These are phyloP conservation scores for Arctia plantaginis DNA, from an alignment of 2,888 invertebrate species.

Conservation along the genomic window DNA sequence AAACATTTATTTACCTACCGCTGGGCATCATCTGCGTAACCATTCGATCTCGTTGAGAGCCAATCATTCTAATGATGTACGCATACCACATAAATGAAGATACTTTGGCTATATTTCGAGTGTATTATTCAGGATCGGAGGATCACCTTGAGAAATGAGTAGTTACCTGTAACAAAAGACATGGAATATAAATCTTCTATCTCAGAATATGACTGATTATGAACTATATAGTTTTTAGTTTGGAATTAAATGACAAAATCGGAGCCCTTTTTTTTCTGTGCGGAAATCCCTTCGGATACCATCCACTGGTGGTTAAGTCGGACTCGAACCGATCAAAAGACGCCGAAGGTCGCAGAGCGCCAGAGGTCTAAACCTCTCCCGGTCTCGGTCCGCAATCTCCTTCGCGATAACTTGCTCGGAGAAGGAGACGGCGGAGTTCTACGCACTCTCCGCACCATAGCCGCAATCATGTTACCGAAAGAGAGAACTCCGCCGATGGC, in stretches of 20 bases:
- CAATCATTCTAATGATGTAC: constrained; percentile 36
- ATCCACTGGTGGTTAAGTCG: no score
- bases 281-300: no score
- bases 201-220: not conserved
- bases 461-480: no score
- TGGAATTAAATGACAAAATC: not conserved
- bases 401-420: no score
- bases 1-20: constrained; percentile 45
- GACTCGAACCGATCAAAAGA: no score
- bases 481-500: no score
- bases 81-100: constrained; percentile 31
- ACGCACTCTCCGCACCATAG: no score
- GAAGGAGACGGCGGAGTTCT: no score
- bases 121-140: constrained; percentile 4
- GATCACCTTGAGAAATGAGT: not conserved
- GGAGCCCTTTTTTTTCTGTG: no score
- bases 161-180: constrained; percentile 23
- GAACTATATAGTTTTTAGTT: not conserved
- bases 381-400: no score
- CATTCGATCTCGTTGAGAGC: constrained; percentile 29
- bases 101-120: constrained; percentile 20
- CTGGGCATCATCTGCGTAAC: constrained; percentile 36
- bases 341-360: no score
- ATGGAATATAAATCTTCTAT: not conserved
- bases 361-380: no score